A percentile compares a stretch with the other conserved stretches of the same genome.
These are phyloP conservation scores for Coremacera marginata DNA, from an alignment of 2,888 invertebrate genomes.

Conservation along the genomic window DNA sequence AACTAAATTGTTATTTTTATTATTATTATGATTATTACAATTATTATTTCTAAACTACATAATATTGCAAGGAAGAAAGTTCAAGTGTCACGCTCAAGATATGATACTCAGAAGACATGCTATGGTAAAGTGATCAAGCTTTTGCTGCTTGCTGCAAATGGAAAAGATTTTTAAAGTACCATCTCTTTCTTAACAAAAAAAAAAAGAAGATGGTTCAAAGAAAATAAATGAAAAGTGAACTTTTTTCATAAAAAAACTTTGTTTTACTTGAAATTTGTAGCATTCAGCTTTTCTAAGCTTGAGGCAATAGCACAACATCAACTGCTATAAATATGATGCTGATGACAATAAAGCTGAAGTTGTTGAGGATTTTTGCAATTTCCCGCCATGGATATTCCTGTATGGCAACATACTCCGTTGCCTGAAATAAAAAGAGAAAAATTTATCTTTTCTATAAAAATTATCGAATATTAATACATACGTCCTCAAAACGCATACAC, in stretches of 20 bases:
- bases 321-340: conserved; percentile 51
- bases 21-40: conserved; percentile 22
- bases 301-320: conserved; percentile 47
- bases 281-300: conserved; percentile 29
- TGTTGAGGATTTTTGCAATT: conserved; percentile 60
- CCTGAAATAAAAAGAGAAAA: conserved; percentile 49
- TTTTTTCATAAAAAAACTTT: conserved; percentile 53
- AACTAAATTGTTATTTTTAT: conserved; percentile 30
- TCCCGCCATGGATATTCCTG: conserved; percentile 64
- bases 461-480: conserved; percentile 50
- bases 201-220: conserved; percentile 24
- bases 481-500: conserved; percentile 59
- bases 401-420: conserved; percentile 56
- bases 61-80: conserved; percentile 48
- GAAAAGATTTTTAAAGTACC: neutral
- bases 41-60: conserved; percentile 35
- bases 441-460: neutral
- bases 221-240: conserved; percentile 58
- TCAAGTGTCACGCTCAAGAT: conserved; percentile 25
- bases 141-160: neutral
- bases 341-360: conserved; percentile 53
- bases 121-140: neutral
- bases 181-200: neutral
- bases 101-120: neutral
- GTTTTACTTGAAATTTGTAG: conserved; percentile 1